These are phyloP conservation scores for Erythrocebus patas DNA, from an alignment of 2,113 vertebrate species.

Conservation along the genomic window DNA sequence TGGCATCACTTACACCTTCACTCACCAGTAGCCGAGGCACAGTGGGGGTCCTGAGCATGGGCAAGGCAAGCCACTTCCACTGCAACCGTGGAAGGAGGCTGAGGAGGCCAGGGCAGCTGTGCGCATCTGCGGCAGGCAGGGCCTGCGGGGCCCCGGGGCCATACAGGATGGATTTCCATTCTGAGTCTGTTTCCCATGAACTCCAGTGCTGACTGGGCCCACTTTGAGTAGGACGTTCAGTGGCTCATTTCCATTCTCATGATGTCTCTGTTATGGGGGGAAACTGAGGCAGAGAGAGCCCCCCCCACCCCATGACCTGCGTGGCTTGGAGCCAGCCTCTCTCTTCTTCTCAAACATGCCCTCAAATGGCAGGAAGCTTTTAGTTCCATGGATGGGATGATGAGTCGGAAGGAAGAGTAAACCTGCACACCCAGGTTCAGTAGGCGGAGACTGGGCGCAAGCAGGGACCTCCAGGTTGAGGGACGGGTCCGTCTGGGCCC, in stretches of 20 bases:
- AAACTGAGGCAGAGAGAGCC: not conserved
- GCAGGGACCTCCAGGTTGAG: not conserved
- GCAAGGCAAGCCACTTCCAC: not conserved
- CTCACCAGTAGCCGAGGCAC: not conserved
- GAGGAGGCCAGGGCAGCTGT: not conserved
- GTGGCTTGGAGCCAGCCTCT: not conserved
- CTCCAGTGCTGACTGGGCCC: not conserved
- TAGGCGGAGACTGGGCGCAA: not conserved
- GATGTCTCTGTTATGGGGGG: not conserved
- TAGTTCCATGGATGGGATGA: fast-evolving
- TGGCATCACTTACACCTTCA: not conserved
- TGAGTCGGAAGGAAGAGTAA: not conserved
- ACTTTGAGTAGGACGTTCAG: not conserved
- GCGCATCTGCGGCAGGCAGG: too few relatives aligned
- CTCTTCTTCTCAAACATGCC: too few relatives aligned
- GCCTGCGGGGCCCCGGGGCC: not conserved
- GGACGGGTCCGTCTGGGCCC: not conserved
- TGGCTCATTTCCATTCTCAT: not conserved
- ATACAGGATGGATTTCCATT: too few relatives aligned
- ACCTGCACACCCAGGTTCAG: fast-evolving
- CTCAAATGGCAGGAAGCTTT: not conserved
- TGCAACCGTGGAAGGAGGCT: fast-evolving
- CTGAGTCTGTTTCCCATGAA: not conserved
- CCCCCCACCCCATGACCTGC: not conserved
- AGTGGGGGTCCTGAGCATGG: too few relatives aligned